These are phyloP conservation scores for Drosophila ficusphila DNA, from an alignment of 1,140 invertebrate genomes.

Conservation along the genomic window DNA sequence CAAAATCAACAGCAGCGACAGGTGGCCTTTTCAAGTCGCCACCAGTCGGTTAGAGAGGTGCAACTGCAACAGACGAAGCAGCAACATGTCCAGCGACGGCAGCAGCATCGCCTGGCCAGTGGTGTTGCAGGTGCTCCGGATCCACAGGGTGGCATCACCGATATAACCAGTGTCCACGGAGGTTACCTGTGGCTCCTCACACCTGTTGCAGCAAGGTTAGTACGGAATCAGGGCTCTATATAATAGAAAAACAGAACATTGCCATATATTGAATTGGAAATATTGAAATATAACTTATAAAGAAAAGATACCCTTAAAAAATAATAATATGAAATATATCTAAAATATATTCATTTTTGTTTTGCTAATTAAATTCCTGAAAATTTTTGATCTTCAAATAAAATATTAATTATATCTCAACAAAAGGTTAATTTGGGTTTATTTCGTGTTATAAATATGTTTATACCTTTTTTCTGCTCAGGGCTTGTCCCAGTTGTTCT, in stretches of 20 bases:
- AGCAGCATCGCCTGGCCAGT: slow-evolving; percentile 8
- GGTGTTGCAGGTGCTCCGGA: background rate
- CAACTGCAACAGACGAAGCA: slow-evolving; percentile 17
- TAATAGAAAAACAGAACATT: no score
- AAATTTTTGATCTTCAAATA: no score
- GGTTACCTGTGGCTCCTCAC: slow-evolving; percentile 82
- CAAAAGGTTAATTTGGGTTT: no score
- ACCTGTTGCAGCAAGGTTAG: slow-evolving; percentile 84
- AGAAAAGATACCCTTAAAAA: no score
- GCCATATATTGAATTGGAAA: no score
- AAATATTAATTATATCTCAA: background rate
- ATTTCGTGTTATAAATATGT: no score
- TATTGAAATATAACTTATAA: no score
- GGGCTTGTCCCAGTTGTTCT: background rate
- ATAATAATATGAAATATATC: no score
- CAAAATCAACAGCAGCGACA: slow-evolving; percentile 31
- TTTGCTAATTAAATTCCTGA: no score
- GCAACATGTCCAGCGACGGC: slow-evolving; percentile 19
- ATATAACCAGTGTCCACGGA: slow-evolving; percentile 2
- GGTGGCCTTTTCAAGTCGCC: background rate
- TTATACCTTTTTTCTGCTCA: no score
- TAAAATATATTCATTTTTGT: no score
- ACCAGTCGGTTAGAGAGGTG: slow-evolving; percentile 15
- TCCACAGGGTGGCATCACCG: background rate
- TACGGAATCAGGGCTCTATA: background rate